phyloP scores from a whole-genome alignment of 2,797 vertebrate genomes.

The Anguilla obscura region DNA sequence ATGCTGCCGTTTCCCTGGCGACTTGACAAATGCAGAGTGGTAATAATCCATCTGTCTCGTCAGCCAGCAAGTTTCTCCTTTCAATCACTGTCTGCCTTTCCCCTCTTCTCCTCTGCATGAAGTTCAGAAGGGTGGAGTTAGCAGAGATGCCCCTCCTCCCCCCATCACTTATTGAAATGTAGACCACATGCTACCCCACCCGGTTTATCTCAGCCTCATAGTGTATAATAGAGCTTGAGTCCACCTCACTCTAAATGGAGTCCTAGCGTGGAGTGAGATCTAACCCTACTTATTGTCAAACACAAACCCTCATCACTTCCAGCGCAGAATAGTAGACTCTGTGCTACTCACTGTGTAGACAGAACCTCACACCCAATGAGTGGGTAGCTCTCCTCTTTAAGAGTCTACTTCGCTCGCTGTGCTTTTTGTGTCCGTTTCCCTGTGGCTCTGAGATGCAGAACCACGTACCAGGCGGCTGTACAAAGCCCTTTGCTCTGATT shows the following conservation, averaged over 20 bases:
- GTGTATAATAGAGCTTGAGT: not conserved
- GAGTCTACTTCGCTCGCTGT: not conserved
- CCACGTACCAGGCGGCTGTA: not conserved
- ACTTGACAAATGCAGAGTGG: conserved; percentile 15
- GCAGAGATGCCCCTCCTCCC: not conserved
- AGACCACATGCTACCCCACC: not conserved
- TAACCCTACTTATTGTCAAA: not conserved
- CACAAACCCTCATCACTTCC: not conserved
- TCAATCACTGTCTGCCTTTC: not conserved
- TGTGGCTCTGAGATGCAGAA: not conserved
- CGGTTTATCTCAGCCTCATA: not conserved
- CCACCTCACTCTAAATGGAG: not conserved
- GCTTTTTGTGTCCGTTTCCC: not conserved
- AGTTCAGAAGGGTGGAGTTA: not conserved
- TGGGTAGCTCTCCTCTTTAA: not conserved
- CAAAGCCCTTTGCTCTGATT: not conserved
- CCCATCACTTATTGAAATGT: not conserved
- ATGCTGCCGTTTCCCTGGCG: not conserved
- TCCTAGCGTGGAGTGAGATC: not conserved
- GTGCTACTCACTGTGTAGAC: not conserved
- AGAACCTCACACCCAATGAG: not conserved
- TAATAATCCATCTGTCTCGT: not conserved
- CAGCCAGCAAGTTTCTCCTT: not conserved
- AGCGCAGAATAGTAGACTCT: not conserved
- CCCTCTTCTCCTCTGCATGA: not conserved